Conservation (phyloP, 2,888 invertebrate genomes). For the Synanthedon andrenaeformis region DNA sequence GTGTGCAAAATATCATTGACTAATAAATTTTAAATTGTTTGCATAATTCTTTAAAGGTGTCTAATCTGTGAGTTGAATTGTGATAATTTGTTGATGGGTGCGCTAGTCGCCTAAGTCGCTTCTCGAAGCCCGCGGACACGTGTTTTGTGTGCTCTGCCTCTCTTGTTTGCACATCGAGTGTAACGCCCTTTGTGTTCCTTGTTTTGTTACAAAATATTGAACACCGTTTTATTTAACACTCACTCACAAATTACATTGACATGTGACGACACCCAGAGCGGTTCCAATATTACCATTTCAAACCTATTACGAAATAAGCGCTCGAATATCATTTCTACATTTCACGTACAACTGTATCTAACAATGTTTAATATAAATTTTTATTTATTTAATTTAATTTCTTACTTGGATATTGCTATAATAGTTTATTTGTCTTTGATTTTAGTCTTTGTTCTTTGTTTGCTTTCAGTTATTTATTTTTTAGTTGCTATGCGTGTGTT, state of each 20-base stretch:
- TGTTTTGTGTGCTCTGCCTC: slow-evolving; percentile 16
- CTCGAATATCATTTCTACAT: too few species aligned
- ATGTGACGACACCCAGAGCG: slow-evolving; percentile 43
- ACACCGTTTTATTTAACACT: slow-evolving; percentile 69
- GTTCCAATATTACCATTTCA: slow-evolving; percentile 15
- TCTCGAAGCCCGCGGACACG: slow-evolving; percentile 19
- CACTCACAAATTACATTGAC: slow-evolving; percentile 62
- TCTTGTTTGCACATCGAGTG: slow-evolving; percentile 54
- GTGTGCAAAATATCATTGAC: slow-evolving; percentile 14
- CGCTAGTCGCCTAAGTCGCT: slow-evolving; percentile 21
- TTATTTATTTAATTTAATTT: too few species aligned
- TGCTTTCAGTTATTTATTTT: too few species aligned
- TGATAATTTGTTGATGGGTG: slow-evolving; percentile 56
- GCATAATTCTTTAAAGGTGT: slow-evolving; percentile 9
- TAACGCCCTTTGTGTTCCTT: slow-evolving; percentile 67
- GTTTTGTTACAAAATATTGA: slow-evolving; percentile 70
- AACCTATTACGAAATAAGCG: slow-evolving; percentile 18
- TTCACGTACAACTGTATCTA: too few species aligned
- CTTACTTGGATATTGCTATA: too few species aligned
- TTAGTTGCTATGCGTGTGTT: too few species aligned
- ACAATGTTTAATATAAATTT: too few species aligned
- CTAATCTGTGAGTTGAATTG: slow-evolving; percentile 28
- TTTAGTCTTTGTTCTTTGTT: too few species aligned
- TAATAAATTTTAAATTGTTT: slow-evolving; percentile 7
- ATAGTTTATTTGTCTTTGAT: too few species aligned